Base-by-base conservation (phyloP, 2,113 vertebrate genomes). In the Illadopsis cleaveri region DNA sequence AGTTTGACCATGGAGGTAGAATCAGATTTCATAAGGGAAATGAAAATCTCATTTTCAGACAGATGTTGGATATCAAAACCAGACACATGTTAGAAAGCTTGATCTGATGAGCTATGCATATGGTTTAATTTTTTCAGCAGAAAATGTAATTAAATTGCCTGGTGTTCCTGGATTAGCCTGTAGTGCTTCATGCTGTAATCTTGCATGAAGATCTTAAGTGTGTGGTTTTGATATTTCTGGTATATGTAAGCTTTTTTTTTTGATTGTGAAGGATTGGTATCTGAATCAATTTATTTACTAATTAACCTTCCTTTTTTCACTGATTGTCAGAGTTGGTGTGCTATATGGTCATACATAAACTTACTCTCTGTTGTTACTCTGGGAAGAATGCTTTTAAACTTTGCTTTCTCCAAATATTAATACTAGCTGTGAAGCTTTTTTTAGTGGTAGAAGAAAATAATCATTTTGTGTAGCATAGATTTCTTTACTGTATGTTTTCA, bases 51-150 rank as follows among this genome's bases (percentile, higher is more conserved):
- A 44, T 95, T 89, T 87, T 79, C 64, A 79, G 83, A 54, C 80
- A 89, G 72, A 90, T 90, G 92, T 85, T 90, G 65, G 65, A 24
- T 94, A 92, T 91, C n/a, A 76, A 81, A 89, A 96, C 62, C 77
- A 93, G 88, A 85, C 83, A 27, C 71, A 25, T 60, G 31, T 76
- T 70, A 73, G 83, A 65, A 57, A 84, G 47, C 60, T 91, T 84
- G 70, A 69, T 90, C 80, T 89, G 86, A 85, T 94, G 72, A 91
- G 42, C 58, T 66, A 10, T 85, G 53, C 78, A 72, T 66, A 80
- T 81, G 86, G 83, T 80, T 91, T 89, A 82, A 82, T 92, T 84
- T 90, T 90, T 92, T 94, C 89, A 91, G 58, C 76, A 93, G 70
- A 96, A 87, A 89, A 60, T 76, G 17, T 79, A 75, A 89, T 86